These are phyloP conservation scores for Drosophila malerkotliana DNA, from an alignment of 1,140 invertebrate species.

Conservation along the genomic window DNA sequence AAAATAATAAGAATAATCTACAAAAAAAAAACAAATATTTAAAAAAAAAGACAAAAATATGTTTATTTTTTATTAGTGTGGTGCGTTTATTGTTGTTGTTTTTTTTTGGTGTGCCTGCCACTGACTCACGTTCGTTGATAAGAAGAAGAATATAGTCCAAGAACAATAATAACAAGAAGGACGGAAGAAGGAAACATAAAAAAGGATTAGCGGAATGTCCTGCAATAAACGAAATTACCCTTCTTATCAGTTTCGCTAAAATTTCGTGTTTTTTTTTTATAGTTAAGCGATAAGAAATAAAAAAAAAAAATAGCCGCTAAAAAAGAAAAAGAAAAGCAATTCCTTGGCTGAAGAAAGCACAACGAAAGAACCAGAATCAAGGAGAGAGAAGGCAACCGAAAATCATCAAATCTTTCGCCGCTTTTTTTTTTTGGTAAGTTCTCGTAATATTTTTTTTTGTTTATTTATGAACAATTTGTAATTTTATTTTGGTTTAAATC, in stretches of 20 bases:
- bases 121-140: constrained; percentile 36
- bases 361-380: constrained; percentile 15
- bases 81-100: not conserved
- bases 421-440: constrained; percentile 29
- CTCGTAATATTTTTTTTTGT: constrained; percentile 21
- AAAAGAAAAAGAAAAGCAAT: not conserved
- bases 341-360: constrained; percentile 9
- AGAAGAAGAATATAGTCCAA: constrained; percentile 13
- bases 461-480: constrained; percentile 56
- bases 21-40: not conserved
- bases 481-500: constrained; percentile 46
- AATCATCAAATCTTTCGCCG: not conserved
- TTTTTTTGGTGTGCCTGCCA: constrained; percentile 8
- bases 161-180: not conserved
- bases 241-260: constrained; percentile 7
- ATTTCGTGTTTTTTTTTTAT: constrained; percentile 13
- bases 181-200: not conserved
- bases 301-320: not conserved
- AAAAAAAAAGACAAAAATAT: no score
- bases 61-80: constrained; percentile 13
- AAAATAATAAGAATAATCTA: not conserved
- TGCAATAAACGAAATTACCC: constrained; percentile 13
- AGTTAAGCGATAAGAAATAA: constrained; percentile 22
- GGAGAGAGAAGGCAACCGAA: not conserved
- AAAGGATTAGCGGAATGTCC: constrained; percentile 30